Percentiles rank a stretch among this genome's conserved stretches.
phyloP scores from a whole-genome alignment of 1,140 invertebrate species.

The Mya arenaria region DNA sequence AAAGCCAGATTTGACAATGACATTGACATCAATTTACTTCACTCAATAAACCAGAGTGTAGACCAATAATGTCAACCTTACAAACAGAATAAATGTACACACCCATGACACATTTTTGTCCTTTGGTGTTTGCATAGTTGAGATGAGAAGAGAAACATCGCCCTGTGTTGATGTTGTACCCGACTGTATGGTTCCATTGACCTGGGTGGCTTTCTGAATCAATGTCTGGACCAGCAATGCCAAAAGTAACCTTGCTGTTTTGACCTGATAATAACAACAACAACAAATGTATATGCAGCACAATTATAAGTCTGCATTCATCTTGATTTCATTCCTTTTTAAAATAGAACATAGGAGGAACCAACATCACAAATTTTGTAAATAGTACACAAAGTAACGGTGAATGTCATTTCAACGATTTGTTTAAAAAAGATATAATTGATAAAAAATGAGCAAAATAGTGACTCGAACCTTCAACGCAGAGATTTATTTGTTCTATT shows the following conservation, averaged over 20 bases:
- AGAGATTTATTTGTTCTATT: background rate
- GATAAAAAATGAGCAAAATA: no score
- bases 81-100: background rate
- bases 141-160: slow-evolving; percentile 77
- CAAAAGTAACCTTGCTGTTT: slow-evolving; percentile 77
- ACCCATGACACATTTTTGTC: slow-evolving; percentile 77
- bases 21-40: background rate
- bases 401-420: no score
- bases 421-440: no score
- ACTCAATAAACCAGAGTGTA: background rate
- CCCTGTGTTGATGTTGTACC: slow-evolving; percentile 78
- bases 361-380: no score
- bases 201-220: slow-evolving; percentile 75
- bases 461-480: no score
- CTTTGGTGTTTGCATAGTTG: slow-evolving; percentile 73
- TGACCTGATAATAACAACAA: slow-evolving; percentile 68
- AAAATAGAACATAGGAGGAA: no score
- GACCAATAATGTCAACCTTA: background rate
- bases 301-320: no score
- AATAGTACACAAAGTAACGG: no score
- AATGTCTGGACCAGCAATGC: slow-evolving; percentile 79
- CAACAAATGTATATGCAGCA: no score
- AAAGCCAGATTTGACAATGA: background rate
- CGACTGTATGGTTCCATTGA: slow-evolving; percentile 79
- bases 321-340: no score